Evolutionary conservation across 2,113 vertebrate species (phyloP).

Genomic region (Cebus imitator): DNA sequence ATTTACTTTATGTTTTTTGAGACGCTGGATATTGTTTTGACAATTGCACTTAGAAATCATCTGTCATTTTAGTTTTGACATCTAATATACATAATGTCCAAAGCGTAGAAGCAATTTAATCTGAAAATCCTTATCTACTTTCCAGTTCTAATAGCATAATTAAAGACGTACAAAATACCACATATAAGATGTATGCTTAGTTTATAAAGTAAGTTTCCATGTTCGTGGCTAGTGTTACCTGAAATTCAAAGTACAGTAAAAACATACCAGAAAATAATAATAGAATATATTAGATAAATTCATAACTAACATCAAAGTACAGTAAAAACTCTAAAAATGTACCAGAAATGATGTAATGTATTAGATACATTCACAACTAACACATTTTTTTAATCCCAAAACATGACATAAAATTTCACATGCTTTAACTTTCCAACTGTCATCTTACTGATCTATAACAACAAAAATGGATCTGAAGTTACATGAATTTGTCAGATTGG

Average conservation of each 20-base stretch:
- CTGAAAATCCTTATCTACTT: conserved; percentile 31
- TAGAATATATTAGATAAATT: background rate
- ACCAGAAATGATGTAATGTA: background rate
- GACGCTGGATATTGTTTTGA: conserved; percentile 1
- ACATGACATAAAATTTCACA: background rate
- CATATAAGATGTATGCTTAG: background rate
- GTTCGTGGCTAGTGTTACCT: background rate
- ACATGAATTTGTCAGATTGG: background rate
- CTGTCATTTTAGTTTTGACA: conserved; percentile 54
- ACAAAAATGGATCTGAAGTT: background rate
- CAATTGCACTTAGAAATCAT: conserved; percentile 54
- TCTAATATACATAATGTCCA: conserved; percentile 33
- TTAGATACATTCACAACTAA: background rate
- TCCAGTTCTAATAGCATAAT: background rate
- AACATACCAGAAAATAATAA: background rate
- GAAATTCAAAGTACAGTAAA: background rate
- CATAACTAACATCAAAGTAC: background rate
- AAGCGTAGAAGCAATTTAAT: conserved; percentile 35
- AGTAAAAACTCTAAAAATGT: background rate
- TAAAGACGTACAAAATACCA: background rate
- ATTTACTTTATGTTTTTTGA: background rate
- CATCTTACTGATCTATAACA: background rate
- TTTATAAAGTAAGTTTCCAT: background rate
- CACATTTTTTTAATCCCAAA: background rate
- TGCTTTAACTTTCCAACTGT: background rate